Conservation (phyloP, 2,797 vertebrate species). For the Enteromius viviparus region DNA sequence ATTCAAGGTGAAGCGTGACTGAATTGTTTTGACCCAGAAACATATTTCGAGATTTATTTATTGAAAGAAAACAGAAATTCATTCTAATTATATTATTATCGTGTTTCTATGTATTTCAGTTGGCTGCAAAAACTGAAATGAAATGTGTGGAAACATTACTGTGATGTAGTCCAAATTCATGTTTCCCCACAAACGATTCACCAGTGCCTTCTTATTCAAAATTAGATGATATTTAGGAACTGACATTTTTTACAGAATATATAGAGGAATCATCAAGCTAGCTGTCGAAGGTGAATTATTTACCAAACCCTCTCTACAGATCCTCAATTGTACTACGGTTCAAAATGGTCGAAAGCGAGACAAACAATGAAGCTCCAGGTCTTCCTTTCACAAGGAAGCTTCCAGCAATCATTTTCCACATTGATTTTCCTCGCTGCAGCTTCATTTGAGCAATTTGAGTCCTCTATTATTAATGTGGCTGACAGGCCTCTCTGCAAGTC, state of each 20-base stretch:
- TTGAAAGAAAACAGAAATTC: neutral
- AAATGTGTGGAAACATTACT: neutral
- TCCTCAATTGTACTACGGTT: conserved; percentile 13
- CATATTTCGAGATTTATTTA: neutral
- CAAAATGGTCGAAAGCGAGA: conserved; percentile 43
- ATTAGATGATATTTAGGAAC: neutral
- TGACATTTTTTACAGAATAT: neutral
- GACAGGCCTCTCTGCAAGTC: conserved; percentile 50
- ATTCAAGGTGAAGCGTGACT: conserved; percentile 31
- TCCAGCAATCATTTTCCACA: conserved; percentile 59
- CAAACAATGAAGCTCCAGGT: conserved; percentile 43
- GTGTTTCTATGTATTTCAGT: neutral
- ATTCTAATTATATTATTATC: neutral
- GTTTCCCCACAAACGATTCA: neutral
- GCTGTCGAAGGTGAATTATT: conserved; percentile 43
- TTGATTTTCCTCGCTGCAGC: conserved; percentile 56
- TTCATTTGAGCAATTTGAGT: conserved; percentile 56
- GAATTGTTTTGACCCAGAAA: conserved; percentile 6
- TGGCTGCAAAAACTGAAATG: neutral
- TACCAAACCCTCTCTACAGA: conserved; percentile 35
- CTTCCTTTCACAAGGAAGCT: conserved; percentile 48
- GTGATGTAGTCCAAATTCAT: neutral
- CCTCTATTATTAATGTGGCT: conserved; percentile 60
- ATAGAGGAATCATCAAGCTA: neutral
- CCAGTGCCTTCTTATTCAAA: neutral